Base-by-base conservation (phyloP, 2,888 invertebrate genomes). In the Acanthopleura granulata region DNA sequence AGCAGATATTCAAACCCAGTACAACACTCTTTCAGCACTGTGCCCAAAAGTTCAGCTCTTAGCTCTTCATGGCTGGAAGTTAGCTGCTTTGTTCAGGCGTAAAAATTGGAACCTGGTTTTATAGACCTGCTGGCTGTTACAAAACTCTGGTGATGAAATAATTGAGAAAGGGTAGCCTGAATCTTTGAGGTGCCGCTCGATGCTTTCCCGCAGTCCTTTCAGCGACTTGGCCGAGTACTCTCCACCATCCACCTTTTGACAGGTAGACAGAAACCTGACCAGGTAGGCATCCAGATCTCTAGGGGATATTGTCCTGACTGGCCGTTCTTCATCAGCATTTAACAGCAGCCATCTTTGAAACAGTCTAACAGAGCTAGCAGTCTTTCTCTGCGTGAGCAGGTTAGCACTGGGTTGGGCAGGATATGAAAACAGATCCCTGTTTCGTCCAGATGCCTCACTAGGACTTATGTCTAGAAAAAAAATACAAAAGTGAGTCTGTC, bases 191-290 rank as follows among this genome's bases (percentile, higher is more conserved):
- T 66, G 66, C 1, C 66, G 66, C 66, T 66, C 66, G 25, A 66
- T 66, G 29, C 66, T 66, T 27, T 66, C 66, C 25, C 66, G 66
- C 1, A 66, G 66, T 16, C 66, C 66, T 66, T 66, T 66, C 22
- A 66, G 66, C 6, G 66, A 66, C 25, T 66, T 66, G 27, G 66
- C 66, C 6, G 66, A 27, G 66, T 66, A 66, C 15, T 66, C 29
- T 22, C 66, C 66, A 22, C 66, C 66, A 22, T 27, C 29, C 1
- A 22, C 25, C 25, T 66, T 66, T 25, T 66, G 22, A 27, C 66
- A 22, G 25, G 66, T 66, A 27, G 66, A 22, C 4, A 66, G 29
- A 27, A 66, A 66, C 6, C 22, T 27, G 66, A 25, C 29, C 27
- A 66, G 66, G 66, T 66, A 66, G 29, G 27, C 22, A 25, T 66